These are phyloP conservation scores for Cosmorhoe ocellata DNA, from an alignment of 2,888 invertebrate species.

Conservation along the genomic window DNA sequence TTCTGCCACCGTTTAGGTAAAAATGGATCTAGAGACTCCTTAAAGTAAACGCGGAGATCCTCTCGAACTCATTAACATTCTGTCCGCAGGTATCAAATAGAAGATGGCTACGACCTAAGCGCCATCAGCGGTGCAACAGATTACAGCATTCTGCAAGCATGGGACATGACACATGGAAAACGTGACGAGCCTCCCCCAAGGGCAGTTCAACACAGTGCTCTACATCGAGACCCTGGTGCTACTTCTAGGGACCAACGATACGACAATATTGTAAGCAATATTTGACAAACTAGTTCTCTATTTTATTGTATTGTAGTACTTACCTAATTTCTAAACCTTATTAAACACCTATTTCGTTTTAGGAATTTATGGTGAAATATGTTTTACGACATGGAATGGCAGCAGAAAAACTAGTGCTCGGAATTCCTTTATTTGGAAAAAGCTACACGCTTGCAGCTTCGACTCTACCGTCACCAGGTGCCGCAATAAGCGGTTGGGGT, in stretches of 20 bases:
- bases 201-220: conserved; percentile 74
- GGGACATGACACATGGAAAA: conserved; percentile 78
- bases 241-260: conserved; percentile 67
- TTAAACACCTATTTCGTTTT: no score
- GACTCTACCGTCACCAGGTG: conserved; percentile 80
- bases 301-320: neutral
- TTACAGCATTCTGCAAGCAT: conserved; percentile 87
- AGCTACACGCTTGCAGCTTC: conserved; percentile 85
- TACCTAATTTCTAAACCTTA: no score
- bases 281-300: neutral
- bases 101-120: conserved; percentile 85
- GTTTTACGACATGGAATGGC: conserved; percentile 85
- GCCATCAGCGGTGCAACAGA: conserved; percentile 84
- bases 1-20: conserved; percentile 83
- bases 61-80: neutral
- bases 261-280: conserved; percentile 65
- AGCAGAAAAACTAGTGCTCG: conserved; percentile 86
- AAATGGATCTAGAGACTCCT: neutral
- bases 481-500: conserved; percentile 84
- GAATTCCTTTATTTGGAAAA: conserved; percentile 88
- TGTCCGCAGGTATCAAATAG: conserved; percentile 75
- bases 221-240: conserved; percentile 75
- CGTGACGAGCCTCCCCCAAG: conserved; percentile 69
- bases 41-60: neutral
- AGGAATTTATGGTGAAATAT: conserved; percentile 87